Evolutionary conservation across 2,113 vertebrate species (phyloP), one percentile per base, ranked within the genome.

Genomic region (Aphelocoma coerulescens): DNA sequence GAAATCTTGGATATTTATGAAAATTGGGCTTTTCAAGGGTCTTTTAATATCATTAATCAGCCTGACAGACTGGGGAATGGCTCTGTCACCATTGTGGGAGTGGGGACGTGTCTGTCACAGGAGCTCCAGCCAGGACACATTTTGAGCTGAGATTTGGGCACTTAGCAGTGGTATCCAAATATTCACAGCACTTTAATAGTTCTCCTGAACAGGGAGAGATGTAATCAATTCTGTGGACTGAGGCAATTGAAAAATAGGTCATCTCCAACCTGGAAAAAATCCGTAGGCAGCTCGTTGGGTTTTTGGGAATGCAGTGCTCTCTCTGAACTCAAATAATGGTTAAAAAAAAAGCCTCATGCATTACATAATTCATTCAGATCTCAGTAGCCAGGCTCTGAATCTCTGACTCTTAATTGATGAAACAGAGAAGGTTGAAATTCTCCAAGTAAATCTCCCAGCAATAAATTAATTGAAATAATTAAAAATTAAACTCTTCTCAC

Each of bases 381-480:
- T 88, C 81, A 24, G 65, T 85, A 94, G 65, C 77, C 84, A 48
- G 39, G 76, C 89, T 91, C 96, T 88, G 90, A 90, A 95, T 95
- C 93, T 85, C 68, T 96, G 78, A 32, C 95, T 97, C 94, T 96
- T 97, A 95, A 97, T 95, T 96, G 95, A 94, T 91, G 91, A 80
- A 96, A 95, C 46, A 78, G 95, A 93, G 71, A 95, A 95, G 67
- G 73, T 61, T 96, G 75, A 96, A 96, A 98, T 97, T 93, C 97
- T 95, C 95, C 77, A 91, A 97, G 96, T 98, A 96, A 97, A 96
- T 97, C 96, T 97, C 96, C 93, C 93, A 97, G 97, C 97, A 96
- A 97, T 98, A 97, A 97, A 97, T 97, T 97, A 97, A 97, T 97
- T 98, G 94, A 97, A 98, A 98, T 98, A 97, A 97, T 98, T 98